Evolutionary conservation across 2,888 invertebrate genomes (phyloP), one percentile per base, ranked within the genome.

Genomic region (Branchipolynoe longqiensis): DNA sequence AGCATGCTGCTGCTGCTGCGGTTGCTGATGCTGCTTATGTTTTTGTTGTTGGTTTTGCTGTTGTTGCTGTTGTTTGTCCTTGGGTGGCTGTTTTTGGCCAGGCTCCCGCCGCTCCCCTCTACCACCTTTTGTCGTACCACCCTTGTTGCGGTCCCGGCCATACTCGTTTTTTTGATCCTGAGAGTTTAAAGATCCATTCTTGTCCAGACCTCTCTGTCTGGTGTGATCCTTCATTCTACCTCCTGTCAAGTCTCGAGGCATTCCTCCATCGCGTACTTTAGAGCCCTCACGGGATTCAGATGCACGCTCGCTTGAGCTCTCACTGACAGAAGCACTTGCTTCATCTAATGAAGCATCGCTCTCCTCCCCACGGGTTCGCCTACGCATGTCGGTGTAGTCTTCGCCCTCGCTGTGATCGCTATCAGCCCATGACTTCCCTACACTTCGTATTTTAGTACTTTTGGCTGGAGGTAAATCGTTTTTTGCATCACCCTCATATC

Each of bases 291-390:
- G n/a, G 28, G 85, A 64, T 28, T 74, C 83, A 41, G 81, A 91
- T 22, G 89, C 87, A 38, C 89, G 89, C 31, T 90, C 90, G 73
- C 88, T 90, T 14, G 90, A 90, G 82, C 90, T 89, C 83, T 92
- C 93, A 87, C 92, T 92, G 14, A 89, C 90, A 0, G 91, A 91
- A 2, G 91, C 92, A 87, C 91, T 92, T 4, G 90, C 90, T 84
- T 93, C 93, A 85, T 93, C 93, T 4, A 90, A 91, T 36, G 90
- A 85, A 18, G 84, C 62, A n/a, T 86, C 86, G 48, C 83, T 83
- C 33, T 86, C 86, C 4, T 84, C 86, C 8, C 64, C 83, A 6
- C 83, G 41, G 12, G 62, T 74, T 4, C 86, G n/a, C 12, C 86
- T 40, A 3, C 83, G 31, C 2, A 81, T 83, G 28, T 83, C 83